These are phyloP conservation scores for Philopedon plagiatum DNA, from an alignment of 2,888 invertebrate genomes.

Conservation along the genomic window DNA sequence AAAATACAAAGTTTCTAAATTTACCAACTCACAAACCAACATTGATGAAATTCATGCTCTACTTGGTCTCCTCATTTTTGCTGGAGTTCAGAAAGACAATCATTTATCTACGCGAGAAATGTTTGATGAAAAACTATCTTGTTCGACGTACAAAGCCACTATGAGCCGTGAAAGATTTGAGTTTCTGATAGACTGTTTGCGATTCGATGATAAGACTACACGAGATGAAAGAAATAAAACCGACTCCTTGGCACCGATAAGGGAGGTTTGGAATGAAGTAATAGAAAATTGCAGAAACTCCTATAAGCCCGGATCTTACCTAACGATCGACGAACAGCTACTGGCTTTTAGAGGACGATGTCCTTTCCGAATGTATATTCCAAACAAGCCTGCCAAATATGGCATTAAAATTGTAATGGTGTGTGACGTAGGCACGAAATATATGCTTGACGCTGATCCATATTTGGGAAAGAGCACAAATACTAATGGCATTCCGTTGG, in stretches of 20 bases:
- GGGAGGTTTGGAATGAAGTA: constrained; percentile 53
- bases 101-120: not conserved
- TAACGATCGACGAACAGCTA: constrained; percentile 57
- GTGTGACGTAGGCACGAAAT: constrained; percentile 57
- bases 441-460: constrained; percentile 59
- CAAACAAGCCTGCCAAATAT: constrained; percentile 60
- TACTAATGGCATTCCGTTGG: constrained; percentile 55
- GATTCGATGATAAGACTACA: constrained; percentile 11
- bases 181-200: constrained; percentile 16
- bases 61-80: not conserved
- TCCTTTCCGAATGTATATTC: constrained; percentile 58
- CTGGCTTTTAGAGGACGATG: constrained; percentile 54
- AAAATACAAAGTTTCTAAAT: not conserved
- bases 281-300: constrained; percentile 50
- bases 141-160: constrained; percentile 16
- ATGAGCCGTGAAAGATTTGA: constrained; percentile 32
- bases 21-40: not conserved
- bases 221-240: constrained; percentile 53
- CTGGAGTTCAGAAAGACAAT: not conserved
- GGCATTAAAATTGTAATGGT: constrained; percentile 60
- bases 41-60: not conserved
- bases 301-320: constrained; percentile 52
- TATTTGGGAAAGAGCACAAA: constrained; percentile 59
- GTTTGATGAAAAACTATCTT: not conserved
- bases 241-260: constrained; percentile 49